A percentile compares a stretch with the other conserved stretches of the same genome.
These are phyloP conservation scores for Pammene fasciana DNA, from an alignment of 2,888 invertebrate species.

Conservation along the genomic window DNA sequence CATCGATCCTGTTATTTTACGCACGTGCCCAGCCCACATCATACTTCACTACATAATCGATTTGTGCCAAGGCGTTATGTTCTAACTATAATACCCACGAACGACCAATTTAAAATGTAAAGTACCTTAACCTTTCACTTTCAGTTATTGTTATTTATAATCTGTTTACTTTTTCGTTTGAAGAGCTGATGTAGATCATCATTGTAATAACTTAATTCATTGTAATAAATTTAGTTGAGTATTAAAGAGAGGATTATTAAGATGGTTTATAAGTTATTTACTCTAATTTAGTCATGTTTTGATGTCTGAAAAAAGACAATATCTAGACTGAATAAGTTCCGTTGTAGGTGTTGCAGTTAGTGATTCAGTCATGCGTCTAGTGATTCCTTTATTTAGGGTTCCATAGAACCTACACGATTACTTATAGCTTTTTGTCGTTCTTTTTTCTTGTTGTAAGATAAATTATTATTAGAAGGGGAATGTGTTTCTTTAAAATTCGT, in stretches of 20 bases:
- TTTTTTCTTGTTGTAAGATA: constrained; percentile 67
- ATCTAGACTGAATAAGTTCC: constrained; percentile 80
- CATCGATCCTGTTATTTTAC: constrained; percentile 42
- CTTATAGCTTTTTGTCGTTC: constrained; percentile 54
- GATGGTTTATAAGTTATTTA: constrained; percentile 42
- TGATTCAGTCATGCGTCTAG: constrained; percentile 54
- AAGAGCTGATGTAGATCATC: constrained; percentile 67
- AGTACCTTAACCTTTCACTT: constrained; percentile 23
- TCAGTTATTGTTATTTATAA: constrained; percentile 22
- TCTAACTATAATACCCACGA: constrained; percentile 44
- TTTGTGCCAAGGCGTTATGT: constrained; percentile 64
- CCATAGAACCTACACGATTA: constrained; percentile 54
- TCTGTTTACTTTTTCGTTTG: constrained; percentile 52
- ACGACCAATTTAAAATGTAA: constrained; percentile 51
- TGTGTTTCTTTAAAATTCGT: constrained; percentile 64
- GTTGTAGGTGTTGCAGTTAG: constrained; percentile 59
- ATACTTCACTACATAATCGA: constrained; percentile 50
- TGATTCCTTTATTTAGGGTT: constrained; percentile 64
- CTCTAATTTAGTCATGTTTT: constrained; percentile 65
- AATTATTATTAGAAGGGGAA: constrained; percentile 69
- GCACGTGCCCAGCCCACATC: neutral
- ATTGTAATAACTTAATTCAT: constrained; percentile 56
- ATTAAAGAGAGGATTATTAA: constrained; percentile 52
- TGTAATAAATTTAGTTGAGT: constrained; percentile 69
- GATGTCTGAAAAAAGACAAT: constrained; percentile 78